phyloP scores from a whole-genome alignment of 2,113 vertebrate genomes.

The Vidua macroura region DNA sequence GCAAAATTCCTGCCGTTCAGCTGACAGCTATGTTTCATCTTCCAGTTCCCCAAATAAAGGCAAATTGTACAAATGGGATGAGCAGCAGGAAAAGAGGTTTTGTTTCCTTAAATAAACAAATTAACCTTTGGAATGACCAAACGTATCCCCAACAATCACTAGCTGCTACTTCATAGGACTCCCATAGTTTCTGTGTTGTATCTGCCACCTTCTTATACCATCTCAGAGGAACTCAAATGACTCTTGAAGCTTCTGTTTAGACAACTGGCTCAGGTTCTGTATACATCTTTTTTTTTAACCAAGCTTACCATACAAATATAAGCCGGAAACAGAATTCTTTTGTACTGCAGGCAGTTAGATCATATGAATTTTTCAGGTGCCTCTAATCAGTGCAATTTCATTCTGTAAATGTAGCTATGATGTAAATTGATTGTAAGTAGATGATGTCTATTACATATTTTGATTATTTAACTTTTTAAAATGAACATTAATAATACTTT shows the following conservation, averaged over 20 bases:
- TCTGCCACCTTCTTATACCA: neutral
- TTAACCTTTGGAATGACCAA: neutral
- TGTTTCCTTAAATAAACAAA: neutral
- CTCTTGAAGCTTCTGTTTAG: neutral
- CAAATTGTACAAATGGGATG: neutral
- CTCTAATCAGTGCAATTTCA: neutral
- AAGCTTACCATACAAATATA: neutral
- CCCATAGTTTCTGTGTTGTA: neutral
- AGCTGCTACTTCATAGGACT: neutral
- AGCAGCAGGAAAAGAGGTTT: neutral
- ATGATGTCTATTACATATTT: neutral
- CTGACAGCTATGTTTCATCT: neutral
- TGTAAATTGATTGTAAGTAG: neutral
- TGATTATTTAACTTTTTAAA: neutral
- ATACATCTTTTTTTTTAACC: neutral
- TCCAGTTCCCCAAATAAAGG: neutral
- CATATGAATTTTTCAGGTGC: neutral
- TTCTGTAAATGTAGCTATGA: neutral
- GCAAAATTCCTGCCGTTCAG: neutral
- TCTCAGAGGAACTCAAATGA: neutral
- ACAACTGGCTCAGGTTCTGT: neutral
- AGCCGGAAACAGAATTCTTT: neutral
- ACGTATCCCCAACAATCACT: neutral
- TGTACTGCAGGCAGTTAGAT: neutral
- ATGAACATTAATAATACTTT: neutral